Conservation (phyloP, 2,888 invertebrate genomes). For the Uropetala carovei region DNA sequence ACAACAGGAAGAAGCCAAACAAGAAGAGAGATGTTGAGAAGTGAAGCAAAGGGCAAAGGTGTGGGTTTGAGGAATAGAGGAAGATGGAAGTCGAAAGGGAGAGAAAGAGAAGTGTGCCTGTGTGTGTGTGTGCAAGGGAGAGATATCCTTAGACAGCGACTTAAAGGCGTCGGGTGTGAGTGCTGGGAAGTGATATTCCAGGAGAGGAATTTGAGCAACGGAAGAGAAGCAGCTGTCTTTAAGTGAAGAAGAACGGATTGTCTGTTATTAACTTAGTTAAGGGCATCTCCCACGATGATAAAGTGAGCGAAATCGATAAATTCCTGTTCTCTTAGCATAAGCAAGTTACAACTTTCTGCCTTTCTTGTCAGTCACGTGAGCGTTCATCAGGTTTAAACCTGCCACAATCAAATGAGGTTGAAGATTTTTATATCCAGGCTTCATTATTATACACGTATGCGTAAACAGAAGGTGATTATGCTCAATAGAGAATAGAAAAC, state of each 20-base stretch:
- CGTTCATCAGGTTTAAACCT: too few relatives aligned
- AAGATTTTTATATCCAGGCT: too few relatives aligned
- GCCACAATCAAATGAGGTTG: too few relatives aligned
- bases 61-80: background rate
- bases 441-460: too few relatives aligned
- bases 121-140: background rate
- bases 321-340: background rate
- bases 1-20: background rate
- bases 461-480: too few relatives aligned
- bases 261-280: background rate
- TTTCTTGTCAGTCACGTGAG: too few relatives aligned
- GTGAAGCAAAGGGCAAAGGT: background rate
- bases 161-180: background rate
- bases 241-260: background rate
- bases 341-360: background rate
- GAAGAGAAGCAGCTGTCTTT: background rate
- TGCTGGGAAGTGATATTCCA: background rate
- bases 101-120: background rate
- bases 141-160: constrained; percentile 7
- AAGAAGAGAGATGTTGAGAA: background rate
- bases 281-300: background rate
- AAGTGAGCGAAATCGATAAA: background rate
- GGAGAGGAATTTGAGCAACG: background rate
- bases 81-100: background rate
- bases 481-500: too few relatives aligned